Base-by-base conservation (phyloP, 1,140 invertebrate species). In the Atta cephalotes region DNA sequence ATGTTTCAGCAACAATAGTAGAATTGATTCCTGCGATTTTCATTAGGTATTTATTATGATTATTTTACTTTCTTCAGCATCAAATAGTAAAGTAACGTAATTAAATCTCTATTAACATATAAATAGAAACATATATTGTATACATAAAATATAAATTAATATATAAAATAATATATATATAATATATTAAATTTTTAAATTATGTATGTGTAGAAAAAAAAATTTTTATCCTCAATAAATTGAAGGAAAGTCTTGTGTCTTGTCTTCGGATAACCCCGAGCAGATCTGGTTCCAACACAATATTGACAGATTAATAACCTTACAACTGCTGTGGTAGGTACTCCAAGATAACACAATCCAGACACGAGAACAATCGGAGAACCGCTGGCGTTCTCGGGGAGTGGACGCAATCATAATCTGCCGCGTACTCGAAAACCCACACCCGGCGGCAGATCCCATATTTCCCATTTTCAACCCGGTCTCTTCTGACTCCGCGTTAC, bases 351-450 rank as follows among this genome's bases (percentile, higher is more conserved):
- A 79, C 18, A 16, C n/a, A 10, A 70, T 70, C 49, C 31, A 70
- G 78, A 56, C 60, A 45, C 56, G 86, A 70, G 39, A 58, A 79
- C 39, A 70, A 77, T 72, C 25, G 62, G 87, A 88, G 87, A 88
- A 87, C 85, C 85, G 39, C 85, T 88, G 87, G 62, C 51, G 21
- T 10, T 31, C 31, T 31, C 51, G 12, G 49, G 31, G 53, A 88
- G 76, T 86, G 84, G 88, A 89, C 80, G 86, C 88, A 89, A 85
- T 89, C 88, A 89, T 89, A 89, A 89, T 89, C 86, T 88, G 79
- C 80, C 79, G 62, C 79, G 72, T 89, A 79, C 58, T 85, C 86
- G 79, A 87, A 71, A 88, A 62, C 68, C 9, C 56, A 51, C 2
- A 58, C 56, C 56, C 62, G 39, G 14, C 80, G 58, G 76, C n/a